These are phyloP conservation scores for Drosophila tsacasi DNA, from an alignment of 1,140 invertebrate genomes.

Conservation along the genomic window DNA sequence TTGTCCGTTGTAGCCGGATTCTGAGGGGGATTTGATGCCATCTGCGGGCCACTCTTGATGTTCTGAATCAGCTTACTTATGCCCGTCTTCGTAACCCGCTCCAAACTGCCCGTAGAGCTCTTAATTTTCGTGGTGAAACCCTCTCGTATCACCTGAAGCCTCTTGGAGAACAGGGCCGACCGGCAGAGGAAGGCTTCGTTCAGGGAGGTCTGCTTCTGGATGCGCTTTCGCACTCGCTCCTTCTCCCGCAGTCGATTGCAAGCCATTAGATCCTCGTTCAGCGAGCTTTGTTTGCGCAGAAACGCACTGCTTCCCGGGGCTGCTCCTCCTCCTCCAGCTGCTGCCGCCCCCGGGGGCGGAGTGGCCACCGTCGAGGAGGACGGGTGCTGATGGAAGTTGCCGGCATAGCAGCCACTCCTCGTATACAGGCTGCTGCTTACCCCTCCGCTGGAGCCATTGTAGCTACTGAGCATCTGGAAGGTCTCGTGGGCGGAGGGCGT, in stretches of 20 bases:
- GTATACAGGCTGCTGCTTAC: constrained; percentile 69
- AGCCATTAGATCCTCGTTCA: constrained; percentile 95
- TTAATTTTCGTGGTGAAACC: constrained; percentile 92
- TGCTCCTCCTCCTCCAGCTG: not conserved
- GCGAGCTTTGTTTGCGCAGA: constrained; percentile 93
- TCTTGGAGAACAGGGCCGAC: constrained; percentile 89
- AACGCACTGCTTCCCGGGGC: constrained; percentile 34
- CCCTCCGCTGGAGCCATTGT: constrained; percentile 60
- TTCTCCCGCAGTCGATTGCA: constrained; percentile 93
- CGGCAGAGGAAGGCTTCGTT: constrained; percentile 94
- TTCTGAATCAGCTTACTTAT: constrained; percentile 92
- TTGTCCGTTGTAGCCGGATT: constrained; percentile 9
- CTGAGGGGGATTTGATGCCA: constrained; percentile 12
- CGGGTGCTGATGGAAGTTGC: constrained; percentile 43
- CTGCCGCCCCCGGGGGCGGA: not conserved
- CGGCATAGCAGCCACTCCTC: constrained; percentile 57
- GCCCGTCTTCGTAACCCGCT: constrained; percentile 91
- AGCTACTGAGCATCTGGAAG: constrained; percentile 73
- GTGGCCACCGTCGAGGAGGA: constrained; percentile 17
- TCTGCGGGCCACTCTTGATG: constrained; percentile 87
- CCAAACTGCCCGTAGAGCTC: constrained; percentile 92
- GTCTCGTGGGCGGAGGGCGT: constrained; percentile 19
- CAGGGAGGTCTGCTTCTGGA: constrained; percentile 94
- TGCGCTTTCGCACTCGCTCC: constrained; percentile 92
- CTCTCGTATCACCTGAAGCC: constrained; percentile 93